Evolutionary conservation across 2,888 invertebrate genomes (phyloP).

Genomic region (Nasonovia ribisnigri): DNA sequence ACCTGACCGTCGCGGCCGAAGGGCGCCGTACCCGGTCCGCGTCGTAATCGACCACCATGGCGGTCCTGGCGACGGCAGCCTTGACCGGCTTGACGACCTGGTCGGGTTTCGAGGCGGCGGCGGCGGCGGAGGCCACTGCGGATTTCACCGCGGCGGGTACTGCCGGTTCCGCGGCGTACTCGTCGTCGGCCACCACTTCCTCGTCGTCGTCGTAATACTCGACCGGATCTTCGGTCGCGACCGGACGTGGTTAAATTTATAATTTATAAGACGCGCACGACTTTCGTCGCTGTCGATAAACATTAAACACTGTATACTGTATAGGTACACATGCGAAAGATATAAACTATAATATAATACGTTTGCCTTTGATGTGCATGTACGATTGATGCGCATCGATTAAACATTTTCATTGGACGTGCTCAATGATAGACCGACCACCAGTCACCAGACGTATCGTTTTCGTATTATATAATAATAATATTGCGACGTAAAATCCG

Average conservation of each 20-base stretch:
- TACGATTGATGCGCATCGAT: background rate
- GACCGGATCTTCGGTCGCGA: slow-evolving; percentile 24
- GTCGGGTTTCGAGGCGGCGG: slow-evolving; percentile 4
- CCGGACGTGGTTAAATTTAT: slow-evolving; percentile 63
- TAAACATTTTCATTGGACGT: slow-evolving; percentile 21
- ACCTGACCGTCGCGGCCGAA: background rate
- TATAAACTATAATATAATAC: background rate
- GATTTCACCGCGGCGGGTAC: slow-evolving; percentile 32
- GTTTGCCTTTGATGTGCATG: background rate
- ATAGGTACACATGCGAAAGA: background rate
- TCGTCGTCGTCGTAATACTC: slow-evolving; percentile 68
- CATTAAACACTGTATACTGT: background rate
- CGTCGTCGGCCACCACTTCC: slow-evolving; percentile 56
- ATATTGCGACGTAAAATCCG: background rate
- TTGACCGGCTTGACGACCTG: background rate
- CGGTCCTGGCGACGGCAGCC: background rate
- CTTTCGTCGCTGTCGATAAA: background rate
- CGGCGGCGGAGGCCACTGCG: slow-evolving; percentile 66
- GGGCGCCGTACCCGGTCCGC: background rate
- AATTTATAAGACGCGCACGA: slow-evolving; percentile 40
- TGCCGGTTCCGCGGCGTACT: slow-evolving; percentile 51
- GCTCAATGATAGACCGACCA: background rate
- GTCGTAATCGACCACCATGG: slow-evolving; percentile 34
- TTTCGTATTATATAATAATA: background rate
- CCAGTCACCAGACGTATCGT: background rate